Evolutionary conservation across 1,140 invertebrate genomes (phyloP), one percentile per base, ranked within the genome.

Genomic region (Drosophila lowei): DNA sequence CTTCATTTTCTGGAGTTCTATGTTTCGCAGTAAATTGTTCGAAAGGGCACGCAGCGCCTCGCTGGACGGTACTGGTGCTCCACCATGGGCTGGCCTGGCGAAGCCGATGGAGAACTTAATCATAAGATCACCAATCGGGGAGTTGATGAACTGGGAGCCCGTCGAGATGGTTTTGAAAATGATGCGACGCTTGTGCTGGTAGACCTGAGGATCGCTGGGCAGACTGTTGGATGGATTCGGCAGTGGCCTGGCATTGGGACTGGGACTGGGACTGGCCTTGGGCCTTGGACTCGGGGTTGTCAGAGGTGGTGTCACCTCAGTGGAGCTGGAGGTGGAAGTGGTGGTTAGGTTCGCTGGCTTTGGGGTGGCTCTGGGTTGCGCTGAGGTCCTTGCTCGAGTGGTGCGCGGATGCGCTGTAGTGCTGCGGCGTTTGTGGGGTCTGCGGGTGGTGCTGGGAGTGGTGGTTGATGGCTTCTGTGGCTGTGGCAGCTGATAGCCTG

Each of bases 101-200:
- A 76, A 89, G 8, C 88, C 88, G 5, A 90, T 89, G 8, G 89
- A 90, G 48, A 90, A 90, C 48, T 90, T 90, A 1, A 90, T 86
- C 80, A 90, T 89, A 0, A 90, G 72, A 55, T 90, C 89, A 0
- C 89, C 89, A 43, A 90, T 72, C 16, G 89, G 89, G 6, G 89
- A 89, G 42, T 81, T 85, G 3, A 90, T 64, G 34, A 89, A 86
- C 49, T 90, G 89, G 0, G 89, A 90, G 1, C 84, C 80, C 0
- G 88, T 85, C 4, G 88, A 89, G n/a, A 90, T 89, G 0, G 89
- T 90, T 25, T 85, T 81, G 65, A 90, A 90, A 7, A 86, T 70
- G 48, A 90, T 83, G 53, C 77, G 89, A 0, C 88, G 88, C 44
- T 90, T 90, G 30, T 89, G 83, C 49, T 86, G 83, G 30, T 84